phyloP scores from a whole-genome alignment of 2,888 invertebrate species.

The Agrypnus murinus region DNA sequence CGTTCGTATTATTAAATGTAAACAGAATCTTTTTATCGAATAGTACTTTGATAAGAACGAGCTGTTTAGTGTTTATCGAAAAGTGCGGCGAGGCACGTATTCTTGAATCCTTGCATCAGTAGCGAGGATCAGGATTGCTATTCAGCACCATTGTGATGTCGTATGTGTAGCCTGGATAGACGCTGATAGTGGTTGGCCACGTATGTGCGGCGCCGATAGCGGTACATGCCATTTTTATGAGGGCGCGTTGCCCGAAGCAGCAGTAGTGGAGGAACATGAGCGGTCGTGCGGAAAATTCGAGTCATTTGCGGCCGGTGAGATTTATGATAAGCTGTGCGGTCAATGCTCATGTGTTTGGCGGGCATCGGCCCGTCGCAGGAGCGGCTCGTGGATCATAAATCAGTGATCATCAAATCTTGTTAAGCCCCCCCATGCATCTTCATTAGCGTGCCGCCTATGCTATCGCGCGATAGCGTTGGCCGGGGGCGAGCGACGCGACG shows the following conservation, averaged over 20 bases:
- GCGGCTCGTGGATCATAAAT: slow-evolving; percentile 42
- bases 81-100: slow-evolving; percentile 36
- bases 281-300: slow-evolving; percentile 59
- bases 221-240: slow-evolving; percentile 52
- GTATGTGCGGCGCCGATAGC: slow-evolving; percentile 51
- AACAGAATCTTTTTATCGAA: too few relatives aligned
- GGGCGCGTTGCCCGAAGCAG: slow-evolving; percentile 40
- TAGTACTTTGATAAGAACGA: slow-evolving; percentile 3
- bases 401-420: slow-evolving; percentile 43
- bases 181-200: slow-evolving; percentile 50
- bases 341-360: slow-evolving; percentile 51
- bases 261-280: slow-evolving; percentile 48
- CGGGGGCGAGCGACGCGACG: slow-evolving; percentile 32
- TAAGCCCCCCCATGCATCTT: slow-evolving; percentile 55
- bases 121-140: slow-evolving; percentile 43
- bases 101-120: slow-evolving; percentile 37
- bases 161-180: slow-evolving; percentile 47
- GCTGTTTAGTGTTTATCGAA: slow-evolving; percentile 42
- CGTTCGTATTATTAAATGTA: too few relatives aligned
- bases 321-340: slow-evolving; percentile 60
- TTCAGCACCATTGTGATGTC: slow-evolving; percentile 48
- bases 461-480: too few relatives aligned
- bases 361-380: slow-evolving; percentile 37
- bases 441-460: slow-evolving; percentile 48
- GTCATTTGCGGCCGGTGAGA: slow-evolving; percentile 58